A percentile compares a stretch with the other conserved stretches of the same genome.
phyloP scores from a whole-genome alignment of 2,797 vertebrate species.

The Merluccius polli region DNA sequence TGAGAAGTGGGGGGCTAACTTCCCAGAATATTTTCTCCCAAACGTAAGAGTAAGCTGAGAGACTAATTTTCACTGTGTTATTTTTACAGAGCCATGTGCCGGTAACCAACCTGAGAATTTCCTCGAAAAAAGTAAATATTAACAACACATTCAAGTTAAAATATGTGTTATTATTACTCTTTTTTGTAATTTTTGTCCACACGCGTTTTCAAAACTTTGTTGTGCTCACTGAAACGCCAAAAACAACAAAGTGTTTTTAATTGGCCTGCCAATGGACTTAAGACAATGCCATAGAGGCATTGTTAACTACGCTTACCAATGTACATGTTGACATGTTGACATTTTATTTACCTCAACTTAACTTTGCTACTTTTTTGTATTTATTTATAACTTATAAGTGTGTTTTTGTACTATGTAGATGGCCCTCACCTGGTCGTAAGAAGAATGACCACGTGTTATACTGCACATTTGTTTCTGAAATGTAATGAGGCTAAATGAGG shows the following conservation, averaged over 20 bases:
- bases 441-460: background rate
- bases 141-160: background rate
- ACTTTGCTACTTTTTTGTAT: too few species aligned
- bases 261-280: background rate
- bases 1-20: background rate
- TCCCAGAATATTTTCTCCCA: background rate
- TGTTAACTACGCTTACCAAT: too few species aligned
- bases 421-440: too few species aligned
- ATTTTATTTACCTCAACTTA: too few species aligned
- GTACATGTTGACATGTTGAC: too few species aligned
- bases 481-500: background rate
- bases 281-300: background rate
- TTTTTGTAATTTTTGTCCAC: background rate
- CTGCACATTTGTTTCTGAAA: background rate
- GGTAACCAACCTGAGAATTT: constrained; percentile 92
- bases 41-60: constrained; percentile 4
- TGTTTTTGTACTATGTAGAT: too few species aligned
- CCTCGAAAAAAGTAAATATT: constrained; percentile 91
- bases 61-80: constrained; percentile 12
- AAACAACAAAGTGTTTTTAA: background rate
- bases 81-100: constrained; percentile 81
- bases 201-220: background rate
- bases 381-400: too few species aligned
- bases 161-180: background rate
- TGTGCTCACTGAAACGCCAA: background rate